Evolutionary conservation across 2,888 invertebrate genomes (phyloP).

Genomic region (Molorchus minor): DNA sequence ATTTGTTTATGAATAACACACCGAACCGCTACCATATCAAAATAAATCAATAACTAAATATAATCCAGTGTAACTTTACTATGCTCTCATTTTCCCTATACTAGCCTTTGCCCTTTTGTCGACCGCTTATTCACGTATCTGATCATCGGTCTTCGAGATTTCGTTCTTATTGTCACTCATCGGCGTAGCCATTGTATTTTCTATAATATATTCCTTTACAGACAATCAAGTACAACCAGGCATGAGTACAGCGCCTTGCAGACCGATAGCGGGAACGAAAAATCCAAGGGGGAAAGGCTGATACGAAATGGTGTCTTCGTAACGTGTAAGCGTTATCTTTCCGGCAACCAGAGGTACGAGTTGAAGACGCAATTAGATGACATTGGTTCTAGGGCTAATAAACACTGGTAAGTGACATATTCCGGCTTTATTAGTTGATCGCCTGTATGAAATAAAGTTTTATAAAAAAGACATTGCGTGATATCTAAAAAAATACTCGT

Average conservation of each 20-base stretch:
- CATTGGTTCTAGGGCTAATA: conserved; percentile 85
- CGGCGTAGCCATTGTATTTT: neutral
- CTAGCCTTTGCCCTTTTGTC: too few relatives aligned
- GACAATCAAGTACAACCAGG: conserved; percentile 64
- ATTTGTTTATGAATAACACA: too few relatives aligned
- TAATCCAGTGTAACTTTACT: too few relatives aligned
- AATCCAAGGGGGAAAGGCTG: conserved; percentile 67
- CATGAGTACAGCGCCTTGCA: conserved; percentile 76
- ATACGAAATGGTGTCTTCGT: conserved; percentile 73
- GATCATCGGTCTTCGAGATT: too few relatives aligned
- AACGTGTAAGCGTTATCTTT: conserved; percentile 72
- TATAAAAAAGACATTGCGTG: neutral
- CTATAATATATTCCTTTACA: conserved; percentile 63
- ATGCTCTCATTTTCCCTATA: too few relatives aligned
- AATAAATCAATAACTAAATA: too few relatives aligned
- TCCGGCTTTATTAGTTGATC: too few relatives aligned
- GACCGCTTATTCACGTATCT: too few relatives aligned
- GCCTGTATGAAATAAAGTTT: neutral
- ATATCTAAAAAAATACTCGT: neutral
- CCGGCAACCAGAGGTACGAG: conserved; percentile 76
- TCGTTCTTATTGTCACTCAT: too few relatives aligned
- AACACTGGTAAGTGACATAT: conserved; percentile 78
- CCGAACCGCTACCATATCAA: too few relatives aligned
- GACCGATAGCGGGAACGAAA: conserved; percentile 69
- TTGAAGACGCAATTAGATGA: conserved; percentile 81